Conservation (phyloP, 2,888 invertebrate species). For the Sisyra terminalis region DNA sequence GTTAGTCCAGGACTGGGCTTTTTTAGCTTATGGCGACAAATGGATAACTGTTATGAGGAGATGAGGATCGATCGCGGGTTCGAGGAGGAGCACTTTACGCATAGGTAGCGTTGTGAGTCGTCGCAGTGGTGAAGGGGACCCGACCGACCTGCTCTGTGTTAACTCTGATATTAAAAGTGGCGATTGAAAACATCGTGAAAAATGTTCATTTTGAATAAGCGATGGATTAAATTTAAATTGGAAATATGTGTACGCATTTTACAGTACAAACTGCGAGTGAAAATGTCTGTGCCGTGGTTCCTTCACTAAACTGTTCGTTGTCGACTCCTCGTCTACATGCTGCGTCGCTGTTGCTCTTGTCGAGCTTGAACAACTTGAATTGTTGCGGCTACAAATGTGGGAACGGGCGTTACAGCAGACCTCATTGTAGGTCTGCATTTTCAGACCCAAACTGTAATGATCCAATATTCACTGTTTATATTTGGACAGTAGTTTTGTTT, state of each 20-base stretch:
- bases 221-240: constrained; percentile 8
- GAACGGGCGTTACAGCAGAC: constrained; percentile 14
- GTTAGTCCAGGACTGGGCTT: background rate
- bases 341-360: constrained; percentile 7
- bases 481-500: constrained; percentile 2
- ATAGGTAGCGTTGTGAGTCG: constrained; percentile 12
- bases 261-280: constrained; percentile 9
- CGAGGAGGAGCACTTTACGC: constrained; percentile 12
- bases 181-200: background rate
- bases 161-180: background rate
- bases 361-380: background rate
- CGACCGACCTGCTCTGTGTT: constrained; percentile 5
- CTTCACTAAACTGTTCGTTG: constrained; percentile 9
- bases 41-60: constrained; percentile 2
- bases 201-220: constrained; percentile 4
- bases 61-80: constrained; percentile 12
- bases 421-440: constrained; percentile 8
- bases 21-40: constrained; percentile 2
- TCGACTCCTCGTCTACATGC: constrained; percentile 9
- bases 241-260: constrained; percentile 11
- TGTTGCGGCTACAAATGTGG: constrained; percentile 12
- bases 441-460: background rate
- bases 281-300: constrained; percentile 1
- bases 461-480: background rate
- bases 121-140: constrained; percentile 8